Evolutionary conservation across 1,140 invertebrate species (phyloP).

Genomic region (Steinernema feltiae): DNA sequence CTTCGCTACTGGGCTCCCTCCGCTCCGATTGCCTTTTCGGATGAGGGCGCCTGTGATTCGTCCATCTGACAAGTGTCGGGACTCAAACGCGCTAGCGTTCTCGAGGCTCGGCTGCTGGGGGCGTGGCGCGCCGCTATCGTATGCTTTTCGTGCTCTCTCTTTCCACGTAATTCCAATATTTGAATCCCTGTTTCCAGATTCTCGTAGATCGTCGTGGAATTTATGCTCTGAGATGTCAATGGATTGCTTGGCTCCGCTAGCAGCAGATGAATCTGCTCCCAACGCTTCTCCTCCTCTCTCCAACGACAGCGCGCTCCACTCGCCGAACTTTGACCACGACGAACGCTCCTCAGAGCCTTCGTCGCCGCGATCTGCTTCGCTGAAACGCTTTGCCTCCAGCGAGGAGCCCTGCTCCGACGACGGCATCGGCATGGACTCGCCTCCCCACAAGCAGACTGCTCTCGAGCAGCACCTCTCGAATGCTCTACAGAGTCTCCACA

Average conservation of each 20-base stretch:
- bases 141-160: neutral
- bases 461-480: neutral
- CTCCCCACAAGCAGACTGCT: slow-evolving; percentile 1
- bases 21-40: slow-evolving; percentile 12
- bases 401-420: slow-evolving; percentile 10
- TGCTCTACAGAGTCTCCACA: neutral
- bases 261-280: neutral
- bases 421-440: neutral
- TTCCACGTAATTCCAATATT: neutral
- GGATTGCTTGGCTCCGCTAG: neutral
- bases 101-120: neutral
- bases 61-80: no score
- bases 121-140: slow-evolving; percentile 4
- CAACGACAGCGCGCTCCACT: slow-evolving; percentile 2
- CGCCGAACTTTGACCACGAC: neutral
- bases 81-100: neutral
- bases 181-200: neutral
- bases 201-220: neutral
- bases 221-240: slow-evolving; percentile 6
- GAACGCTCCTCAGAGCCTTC: neutral
- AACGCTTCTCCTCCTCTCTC: neutral
- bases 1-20: slow-evolving; percentile 4
- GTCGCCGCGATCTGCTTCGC: neutral
- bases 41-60: neutral
- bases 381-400: slow-evolving; percentile 4